Conservation (phyloP, 2,888 invertebrate genomes). For the Chaetoderma sp. region DNA sequence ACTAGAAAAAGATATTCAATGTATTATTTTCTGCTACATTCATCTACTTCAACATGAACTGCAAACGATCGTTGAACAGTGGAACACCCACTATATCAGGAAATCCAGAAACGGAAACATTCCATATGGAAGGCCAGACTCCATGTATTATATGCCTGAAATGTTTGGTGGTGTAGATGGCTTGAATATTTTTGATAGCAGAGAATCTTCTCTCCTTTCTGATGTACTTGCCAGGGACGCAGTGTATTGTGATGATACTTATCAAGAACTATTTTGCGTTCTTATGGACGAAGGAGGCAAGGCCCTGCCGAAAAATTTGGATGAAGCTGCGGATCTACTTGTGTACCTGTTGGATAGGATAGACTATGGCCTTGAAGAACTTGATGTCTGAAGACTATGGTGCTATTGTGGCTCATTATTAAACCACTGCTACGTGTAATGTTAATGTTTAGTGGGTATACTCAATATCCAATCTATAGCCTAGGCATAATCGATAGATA, state of each 20-base stretch:
- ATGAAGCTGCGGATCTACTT: too few relatives aligned
- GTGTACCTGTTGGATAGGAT: too few relatives aligned
- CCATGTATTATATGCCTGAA: not conserved
- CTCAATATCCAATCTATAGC: too few relatives aligned
- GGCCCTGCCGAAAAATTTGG: not conserved
- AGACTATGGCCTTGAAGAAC: too few relatives aligned
- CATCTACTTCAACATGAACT: not conserved
- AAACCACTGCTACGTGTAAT: too few relatives aligned
- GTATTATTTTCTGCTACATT: not conserved
- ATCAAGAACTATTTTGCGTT: not conserved
- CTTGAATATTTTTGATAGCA: not conserved
- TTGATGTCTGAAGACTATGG: too few relatives aligned
- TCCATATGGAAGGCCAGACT: not conserved
- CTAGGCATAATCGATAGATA: too few relatives aligned
- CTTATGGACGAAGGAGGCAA: not conserved
- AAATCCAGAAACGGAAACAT: not conserved
- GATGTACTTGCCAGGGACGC: not conserved
- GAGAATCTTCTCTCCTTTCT: not conserved
- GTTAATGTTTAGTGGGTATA: too few relatives aligned
- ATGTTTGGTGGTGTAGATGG: not conserved
- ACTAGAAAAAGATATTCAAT: not conserved
- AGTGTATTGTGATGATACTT: not conserved
- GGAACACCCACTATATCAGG: conserved; percentile 9
- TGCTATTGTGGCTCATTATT: too few relatives aligned
- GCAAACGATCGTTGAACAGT: not conserved